Conservation (phyloP, 2,888 invertebrate species). For the Nomada ruficornis region DNA sequence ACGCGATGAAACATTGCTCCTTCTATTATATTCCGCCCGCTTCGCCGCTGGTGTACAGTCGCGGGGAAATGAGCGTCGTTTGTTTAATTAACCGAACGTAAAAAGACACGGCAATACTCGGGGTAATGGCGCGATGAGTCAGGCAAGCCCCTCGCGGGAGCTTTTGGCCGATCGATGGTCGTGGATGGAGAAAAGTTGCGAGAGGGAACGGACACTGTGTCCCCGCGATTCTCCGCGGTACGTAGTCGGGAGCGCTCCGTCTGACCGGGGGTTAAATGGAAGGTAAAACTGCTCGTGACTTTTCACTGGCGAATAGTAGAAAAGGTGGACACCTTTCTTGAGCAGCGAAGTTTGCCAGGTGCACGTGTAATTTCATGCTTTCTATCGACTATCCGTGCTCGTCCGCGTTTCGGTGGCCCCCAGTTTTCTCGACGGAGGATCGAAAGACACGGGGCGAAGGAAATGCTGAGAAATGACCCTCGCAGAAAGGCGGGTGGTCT, state of each 20-base stretch:
- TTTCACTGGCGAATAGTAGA: no score
- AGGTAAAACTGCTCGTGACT: not conserved
- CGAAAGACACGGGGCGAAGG: not conserved
- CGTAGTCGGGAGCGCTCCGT: not conserved
- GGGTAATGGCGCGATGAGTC: constrained; percentile 38
- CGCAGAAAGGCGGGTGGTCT: constrained; percentile 22
- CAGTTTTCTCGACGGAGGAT: not conserved
- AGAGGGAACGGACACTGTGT: constrained; percentile 17
- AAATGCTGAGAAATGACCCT: not conserved
- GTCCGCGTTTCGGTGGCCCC: not conserved
- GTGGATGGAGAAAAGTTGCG: constrained; percentile 32
- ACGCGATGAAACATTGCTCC: constrained; percentile 8
- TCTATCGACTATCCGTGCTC: no score
- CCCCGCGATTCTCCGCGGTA: not conserved
- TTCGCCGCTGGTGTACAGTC: no score
- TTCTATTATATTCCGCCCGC: not conserved
- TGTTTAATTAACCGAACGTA: constrained; percentile 34
- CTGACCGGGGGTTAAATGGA: not conserved
- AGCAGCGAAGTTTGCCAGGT: no score
- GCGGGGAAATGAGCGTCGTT: not conserved
- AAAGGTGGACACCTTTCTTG: no score
- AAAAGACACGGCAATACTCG: constrained; percentile 20
- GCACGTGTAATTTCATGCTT: not conserved
- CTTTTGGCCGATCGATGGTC: constrained; percentile 43
- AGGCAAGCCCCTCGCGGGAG: constrained; percentile 17